phyloP scores from a whole-genome alignment of 2,797 vertebrate species.

The Chelmon rostratus region DNA sequence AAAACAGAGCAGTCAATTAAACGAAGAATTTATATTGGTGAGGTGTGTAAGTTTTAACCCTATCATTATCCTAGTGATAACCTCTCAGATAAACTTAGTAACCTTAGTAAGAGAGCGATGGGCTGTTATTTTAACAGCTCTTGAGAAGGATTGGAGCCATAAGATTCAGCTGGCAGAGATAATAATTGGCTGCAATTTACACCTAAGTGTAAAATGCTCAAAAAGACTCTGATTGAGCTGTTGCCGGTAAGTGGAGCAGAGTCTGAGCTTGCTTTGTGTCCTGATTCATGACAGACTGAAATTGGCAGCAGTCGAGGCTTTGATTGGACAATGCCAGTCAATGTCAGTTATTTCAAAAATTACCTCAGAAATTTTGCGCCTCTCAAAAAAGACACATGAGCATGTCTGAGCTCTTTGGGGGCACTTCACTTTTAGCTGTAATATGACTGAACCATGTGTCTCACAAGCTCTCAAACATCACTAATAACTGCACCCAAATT shows the following conservation, averaged over 20 bases:
- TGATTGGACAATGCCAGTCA: not conserved
- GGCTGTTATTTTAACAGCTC: no score
- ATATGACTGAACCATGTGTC: not conserved
- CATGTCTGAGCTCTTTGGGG: not conserved
- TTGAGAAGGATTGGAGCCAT: no score
- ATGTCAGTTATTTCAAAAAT: not conserved
- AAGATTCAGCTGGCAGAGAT: no score
- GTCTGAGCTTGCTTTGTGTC: not conserved
- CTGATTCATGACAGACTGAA: not conserved
- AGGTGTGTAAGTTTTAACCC: no score
- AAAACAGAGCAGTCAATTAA: not conserved
- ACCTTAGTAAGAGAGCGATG: no score
- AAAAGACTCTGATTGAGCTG: conserved; percentile 3
- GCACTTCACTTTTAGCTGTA: conserved; percentile 12
- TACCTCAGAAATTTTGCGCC: not conserved
- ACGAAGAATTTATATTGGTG: no score
- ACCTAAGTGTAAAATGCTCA: not conserved
- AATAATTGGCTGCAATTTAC: not conserved
- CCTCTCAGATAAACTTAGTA: no score
- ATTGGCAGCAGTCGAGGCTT: not conserved
- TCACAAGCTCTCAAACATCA: not conserved
- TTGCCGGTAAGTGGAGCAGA: not conserved
- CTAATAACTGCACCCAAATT: conserved; percentile 43
- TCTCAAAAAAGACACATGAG: not conserved
- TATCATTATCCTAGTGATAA: no score